These are phyloP conservation scores for Chloebia gouldiae DNA, from an alignment of 2,113 vertebrate species.

Conservation along the genomic window DNA sequence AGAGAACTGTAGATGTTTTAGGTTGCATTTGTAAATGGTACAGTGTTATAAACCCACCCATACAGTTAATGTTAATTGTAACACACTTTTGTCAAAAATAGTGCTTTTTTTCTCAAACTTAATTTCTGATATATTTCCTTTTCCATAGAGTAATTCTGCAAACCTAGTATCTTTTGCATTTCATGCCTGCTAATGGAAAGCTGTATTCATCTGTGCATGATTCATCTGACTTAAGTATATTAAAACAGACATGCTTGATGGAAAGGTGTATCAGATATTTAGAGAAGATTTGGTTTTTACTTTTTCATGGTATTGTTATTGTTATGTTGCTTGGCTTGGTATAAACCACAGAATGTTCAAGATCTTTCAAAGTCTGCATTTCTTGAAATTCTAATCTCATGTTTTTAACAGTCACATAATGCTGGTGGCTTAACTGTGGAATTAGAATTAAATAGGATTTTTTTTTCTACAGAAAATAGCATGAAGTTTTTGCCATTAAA, in stretches of 20 bases:
- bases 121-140: conserved; percentile 64
- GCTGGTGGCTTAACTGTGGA: neutral
- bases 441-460: conserved; percentile 23
- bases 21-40: conserved; percentile 36
- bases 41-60: conserved; percentile 52
- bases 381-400: neutral
- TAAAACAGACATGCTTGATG: neutral
- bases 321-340: neutral
- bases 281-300: neutral
- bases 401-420: neutral
- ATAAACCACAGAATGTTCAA: neutral
- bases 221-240: conserved; percentile 3
- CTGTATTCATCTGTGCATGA: neutral
- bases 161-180: conserved; percentile 22
- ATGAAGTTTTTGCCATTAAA: neutral
- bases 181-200: conserved; percentile 26
- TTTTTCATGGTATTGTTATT: neutral
- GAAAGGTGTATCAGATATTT: conserved; percentile 3
- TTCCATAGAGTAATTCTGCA: conserved; percentile 46
- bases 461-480: conserved; percentile 12
- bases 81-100: conserved; percentile 64
- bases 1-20: conserved; percentile 53
- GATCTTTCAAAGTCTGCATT: neutral
- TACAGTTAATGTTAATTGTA: conserved; percentile 63
- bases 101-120: conserved; percentile 58